Conservation (phyloP, 1,140 invertebrate genomes). For the Drosophila jambulina region DNA sequence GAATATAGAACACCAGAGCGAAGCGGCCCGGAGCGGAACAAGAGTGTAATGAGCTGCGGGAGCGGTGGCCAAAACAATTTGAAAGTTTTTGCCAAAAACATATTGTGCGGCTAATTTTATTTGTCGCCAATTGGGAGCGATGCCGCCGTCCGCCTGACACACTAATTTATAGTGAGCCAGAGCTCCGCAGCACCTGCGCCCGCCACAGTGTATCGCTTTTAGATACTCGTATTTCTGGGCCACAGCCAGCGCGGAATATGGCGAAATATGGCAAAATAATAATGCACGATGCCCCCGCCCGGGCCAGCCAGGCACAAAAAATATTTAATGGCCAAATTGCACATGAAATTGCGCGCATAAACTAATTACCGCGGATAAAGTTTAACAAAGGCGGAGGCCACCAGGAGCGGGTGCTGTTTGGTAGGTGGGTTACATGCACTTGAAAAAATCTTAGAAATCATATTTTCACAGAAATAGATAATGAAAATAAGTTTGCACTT, state of each 20-base stretch:
- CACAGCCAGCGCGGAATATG: constrained; percentile 15
- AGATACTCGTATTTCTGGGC: constrained; percentile 49
- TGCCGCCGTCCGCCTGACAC: constrained; percentile 44
- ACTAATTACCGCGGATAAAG: constrained; percentile 82
- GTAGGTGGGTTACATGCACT: constrained; percentile 38
- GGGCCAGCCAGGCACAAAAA: constrained; percentile 26
- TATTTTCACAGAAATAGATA: not conserved
- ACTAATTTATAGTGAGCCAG: constrained; percentile 73
- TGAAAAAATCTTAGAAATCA: constrained; percentile 8
- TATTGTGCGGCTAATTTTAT: constrained; percentile 83
- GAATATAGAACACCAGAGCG: constrained; percentile 40
- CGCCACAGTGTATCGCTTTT: constrained; percentile 55
- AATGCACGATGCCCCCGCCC: constrained; percentile 40
- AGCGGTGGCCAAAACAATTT: constrained; percentile 67
- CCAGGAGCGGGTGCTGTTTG: constrained; percentile 8
- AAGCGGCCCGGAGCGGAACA: not conserved
- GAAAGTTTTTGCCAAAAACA: constrained; percentile 81
- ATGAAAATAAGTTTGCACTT: not conserved
- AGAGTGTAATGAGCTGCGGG: constrained; percentile 16
- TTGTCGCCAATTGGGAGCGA: constrained; percentile 79
- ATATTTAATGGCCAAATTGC: constrained; percentile 79
- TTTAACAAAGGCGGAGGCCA: constrained; percentile 67
- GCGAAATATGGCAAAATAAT: constrained; percentile 73
- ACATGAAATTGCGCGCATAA: constrained; percentile 83
- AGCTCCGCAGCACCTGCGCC: constrained; percentile 64